Evolutionary conservation across 2,797 vertebrate species (phyloP).

Genomic region (Phalanger gymnotis): DNA sequence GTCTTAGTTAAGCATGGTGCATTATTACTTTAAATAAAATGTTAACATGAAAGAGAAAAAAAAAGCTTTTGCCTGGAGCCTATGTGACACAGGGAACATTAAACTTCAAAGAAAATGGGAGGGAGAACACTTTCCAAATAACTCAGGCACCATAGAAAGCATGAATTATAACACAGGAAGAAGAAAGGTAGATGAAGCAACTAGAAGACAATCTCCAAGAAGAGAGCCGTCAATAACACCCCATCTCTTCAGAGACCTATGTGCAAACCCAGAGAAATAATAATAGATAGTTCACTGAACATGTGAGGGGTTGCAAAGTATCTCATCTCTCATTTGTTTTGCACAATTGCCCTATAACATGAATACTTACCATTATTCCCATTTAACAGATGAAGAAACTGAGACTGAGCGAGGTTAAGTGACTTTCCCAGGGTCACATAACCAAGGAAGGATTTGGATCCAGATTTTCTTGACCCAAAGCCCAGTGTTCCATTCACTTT

Average conservation of each 20-base stretch:
- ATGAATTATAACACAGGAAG: neutral
- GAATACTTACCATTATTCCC: neutral
- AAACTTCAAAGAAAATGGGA: neutral
- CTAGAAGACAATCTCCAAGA: neutral
- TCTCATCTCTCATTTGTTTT: neutral
- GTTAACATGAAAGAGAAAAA: neutral
- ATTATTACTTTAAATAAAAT: neutral
- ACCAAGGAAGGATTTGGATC: neutral
- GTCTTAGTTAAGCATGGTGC: slow-evolving; percentile 43
- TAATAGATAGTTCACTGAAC: neutral
- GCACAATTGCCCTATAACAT: neutral
- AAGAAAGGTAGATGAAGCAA: neutral
- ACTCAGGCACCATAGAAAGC: neutral
- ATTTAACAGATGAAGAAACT: neutral
- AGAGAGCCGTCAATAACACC: neutral
- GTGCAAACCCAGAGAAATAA: neutral
- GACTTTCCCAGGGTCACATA: neutral
- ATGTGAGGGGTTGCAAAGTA: neutral
- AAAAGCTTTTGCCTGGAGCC: neutral
- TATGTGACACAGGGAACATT: neutral
- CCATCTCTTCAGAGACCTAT: neutral
- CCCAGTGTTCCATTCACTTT: neutral
- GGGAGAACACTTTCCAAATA: neutral
- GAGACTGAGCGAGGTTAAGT: neutral
- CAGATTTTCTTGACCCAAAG: neutral